Percentiles rank a stretch among this genome's conserved stretches.
These are phyloP conservation scores for Euzophera pinguis DNA, from an alignment of 2,888 invertebrate genomes.

Conservation along the genomic window DNA sequence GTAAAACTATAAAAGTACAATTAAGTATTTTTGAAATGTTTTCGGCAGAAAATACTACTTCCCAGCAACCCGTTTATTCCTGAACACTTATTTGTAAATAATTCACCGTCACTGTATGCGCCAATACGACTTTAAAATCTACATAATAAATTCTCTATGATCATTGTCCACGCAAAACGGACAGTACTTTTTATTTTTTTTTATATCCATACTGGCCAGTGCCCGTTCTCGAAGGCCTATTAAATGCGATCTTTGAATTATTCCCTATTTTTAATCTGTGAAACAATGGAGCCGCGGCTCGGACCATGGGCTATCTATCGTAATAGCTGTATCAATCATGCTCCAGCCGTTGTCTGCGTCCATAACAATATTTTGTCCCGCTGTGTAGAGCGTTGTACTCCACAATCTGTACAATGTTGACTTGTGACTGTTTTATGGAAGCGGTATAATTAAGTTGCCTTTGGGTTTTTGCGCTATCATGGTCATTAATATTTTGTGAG, in stretches of 20 bases:
- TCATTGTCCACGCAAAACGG: not conserved
- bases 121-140: too few relatives aligned
- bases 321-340: constrained; percentile 39
- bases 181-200: not conserved
- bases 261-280: constrained; percentile 6
- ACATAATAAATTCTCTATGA: too few relatives aligned
- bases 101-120: too few relatives aligned
- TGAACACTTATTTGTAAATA: too few relatives aligned
- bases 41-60: too few relatives aligned
- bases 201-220: not conserved
- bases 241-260: not conserved
- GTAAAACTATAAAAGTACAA: too few relatives aligned
- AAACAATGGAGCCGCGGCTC: constrained; percentile 26
- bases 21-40: too few relatives aligned
- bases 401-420: constrained; percentile 7
- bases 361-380: constrained; percentile 30
- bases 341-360: constrained; percentile 19
- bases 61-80: too few relatives aligned
- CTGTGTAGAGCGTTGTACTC: not conserved
- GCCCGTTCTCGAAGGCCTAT: not conserved
- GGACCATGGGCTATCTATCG: constrained; percentile 37
- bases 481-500: not conserved
- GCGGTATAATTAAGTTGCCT: constrained; percentile 4
- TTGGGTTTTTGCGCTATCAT: constrained; percentile 1
- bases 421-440: constrained; percentile 12